Base-by-base conservation (phyloP, 1,140 invertebrate species). In the Rhopalosiphum maidis region DNA sequence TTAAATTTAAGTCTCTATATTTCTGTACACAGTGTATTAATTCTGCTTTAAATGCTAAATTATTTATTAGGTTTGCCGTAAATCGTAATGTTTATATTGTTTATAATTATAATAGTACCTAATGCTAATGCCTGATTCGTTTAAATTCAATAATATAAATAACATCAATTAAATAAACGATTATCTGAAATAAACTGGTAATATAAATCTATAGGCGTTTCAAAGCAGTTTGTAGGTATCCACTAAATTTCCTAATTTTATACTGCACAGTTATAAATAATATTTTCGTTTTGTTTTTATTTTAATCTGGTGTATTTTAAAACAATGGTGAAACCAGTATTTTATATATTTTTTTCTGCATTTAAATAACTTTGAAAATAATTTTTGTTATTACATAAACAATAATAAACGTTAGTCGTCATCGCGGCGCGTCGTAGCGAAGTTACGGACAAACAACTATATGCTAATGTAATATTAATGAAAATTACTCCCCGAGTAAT, bases 401-500 rank as follows among this genome's bases (percentile, higher is more conserved):
- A 35, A n/a, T 77, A 77, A 77, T 77, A n/a, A 77, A 77, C 5
- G 60, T 77, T 77, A 1, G 60, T 15, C 30, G n/a, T n/a, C 60
- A 77, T 3, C 60, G 5, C 4, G 15, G 30, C 30, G 15, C 15
- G 15, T 30, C 11, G 30, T n/a, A 68, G 4, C 30, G 30, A 68
- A 68, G 30, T 15, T 68, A n/a, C 30, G 15, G 11, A 68, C 60
- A 68, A 68, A 77, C 30, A 18, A 77, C 60, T 77, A 77, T 77
- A 77, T 77, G n/a, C 60, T 77, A 77, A 77, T 77, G 60, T 77
- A 77, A 77, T 77, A 77, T 77, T 77, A 77, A 77, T 77, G 60
- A 77, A 77, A 77, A 77, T 77, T 77, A 77, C 60, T 22, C 30
- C 18, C 60, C 60, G 4, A 77, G 60, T 77, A 77, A 77, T 77